These are phyloP conservation scores for Cerceris rybyensis DNA, from an alignment of 2,888 invertebrate genomes.

Conservation along the genomic window DNA sequence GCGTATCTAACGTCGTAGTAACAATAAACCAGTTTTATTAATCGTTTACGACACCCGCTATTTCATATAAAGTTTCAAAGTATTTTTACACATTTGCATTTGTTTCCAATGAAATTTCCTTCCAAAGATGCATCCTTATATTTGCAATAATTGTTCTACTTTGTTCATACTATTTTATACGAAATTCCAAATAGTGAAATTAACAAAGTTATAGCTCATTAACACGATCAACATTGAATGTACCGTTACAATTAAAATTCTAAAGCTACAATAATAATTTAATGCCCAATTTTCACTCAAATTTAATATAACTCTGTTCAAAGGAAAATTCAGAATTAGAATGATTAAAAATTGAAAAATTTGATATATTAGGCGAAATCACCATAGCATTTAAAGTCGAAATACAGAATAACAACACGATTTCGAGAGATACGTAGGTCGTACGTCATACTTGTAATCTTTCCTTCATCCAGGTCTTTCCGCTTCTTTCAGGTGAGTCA, in stretches of 20 bases:
- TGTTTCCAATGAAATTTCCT: not conserved
- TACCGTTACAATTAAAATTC: too few species aligned
- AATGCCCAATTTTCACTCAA: too few species aligned
- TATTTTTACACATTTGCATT: not conserved
- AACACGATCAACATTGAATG: too few species aligned
- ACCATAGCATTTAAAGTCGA: too few species aligned
- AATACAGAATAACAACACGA: not conserved
- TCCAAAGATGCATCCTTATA: not conserved
- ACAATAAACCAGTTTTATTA: slow-evolving; percentile 5
- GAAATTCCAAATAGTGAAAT: too few species aligned
- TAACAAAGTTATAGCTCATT: too few species aligned
- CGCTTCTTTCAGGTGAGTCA: slow-evolving; percentile 31
- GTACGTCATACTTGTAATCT: not conserved
- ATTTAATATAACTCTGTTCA: too few species aligned
- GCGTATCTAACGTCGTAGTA: not conserved
- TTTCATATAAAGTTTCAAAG: not conserved
- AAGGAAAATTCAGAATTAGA: too few species aligned
- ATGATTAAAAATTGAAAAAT: not conserved
- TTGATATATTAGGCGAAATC: not conserved
- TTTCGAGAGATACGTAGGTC: slow-evolving; percentile 12
- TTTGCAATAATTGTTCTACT: not conserved
- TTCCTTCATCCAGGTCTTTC: slow-evolving; percentile 20
- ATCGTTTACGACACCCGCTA: not conserved
- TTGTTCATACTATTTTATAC: too few species aligned
- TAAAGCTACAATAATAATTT: too few species aligned